These are phyloP conservation scores for Enteromius trimaculatus DNA, from an alignment of 2,797 vertebrate genomes.

Conservation along the genomic window DNA sequence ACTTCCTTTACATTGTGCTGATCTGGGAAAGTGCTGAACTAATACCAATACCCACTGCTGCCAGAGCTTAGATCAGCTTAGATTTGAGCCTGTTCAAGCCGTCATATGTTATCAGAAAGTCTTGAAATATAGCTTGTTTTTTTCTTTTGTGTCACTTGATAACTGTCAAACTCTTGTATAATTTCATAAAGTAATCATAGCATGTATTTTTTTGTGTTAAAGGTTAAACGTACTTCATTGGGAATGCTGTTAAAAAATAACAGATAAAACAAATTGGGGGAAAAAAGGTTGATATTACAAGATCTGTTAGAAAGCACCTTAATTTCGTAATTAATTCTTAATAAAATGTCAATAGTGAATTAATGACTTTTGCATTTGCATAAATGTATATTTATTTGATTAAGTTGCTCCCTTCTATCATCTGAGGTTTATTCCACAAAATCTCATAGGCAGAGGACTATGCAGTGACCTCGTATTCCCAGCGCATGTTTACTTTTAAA, in stretches of 20 bases:
- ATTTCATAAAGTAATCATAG: not conserved
- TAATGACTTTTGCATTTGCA: not conserved
- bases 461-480: not conserved
- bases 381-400: not conserved
- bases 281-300: not conserved
- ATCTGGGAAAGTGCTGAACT: not conserved
- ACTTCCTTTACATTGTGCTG: slow-evolving; percentile 5
- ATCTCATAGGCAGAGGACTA: slow-evolving; percentile 4
- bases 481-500: slow-evolving; percentile 16
- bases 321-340: not conserved
- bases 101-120: no score
- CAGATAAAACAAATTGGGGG: not conserved
- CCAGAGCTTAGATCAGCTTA: not conserved
- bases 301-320: not conserved
- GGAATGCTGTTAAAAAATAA: not conserved
- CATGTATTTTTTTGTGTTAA: not conserved
- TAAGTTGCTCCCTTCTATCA: not conserved
- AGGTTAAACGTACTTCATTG: not conserved
- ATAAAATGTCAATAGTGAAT: not conserved
- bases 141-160: not conserved
- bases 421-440: not conserved
- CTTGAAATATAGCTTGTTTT: not conserved
- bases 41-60: not conserved
- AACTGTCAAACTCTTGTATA: not conserved
- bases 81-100: not conserved